These are phyloP conservation scores for Drosophila kohkoa DNA, from an alignment of 1,140 invertebrate species.

Conservation along the genomic window DNA sequence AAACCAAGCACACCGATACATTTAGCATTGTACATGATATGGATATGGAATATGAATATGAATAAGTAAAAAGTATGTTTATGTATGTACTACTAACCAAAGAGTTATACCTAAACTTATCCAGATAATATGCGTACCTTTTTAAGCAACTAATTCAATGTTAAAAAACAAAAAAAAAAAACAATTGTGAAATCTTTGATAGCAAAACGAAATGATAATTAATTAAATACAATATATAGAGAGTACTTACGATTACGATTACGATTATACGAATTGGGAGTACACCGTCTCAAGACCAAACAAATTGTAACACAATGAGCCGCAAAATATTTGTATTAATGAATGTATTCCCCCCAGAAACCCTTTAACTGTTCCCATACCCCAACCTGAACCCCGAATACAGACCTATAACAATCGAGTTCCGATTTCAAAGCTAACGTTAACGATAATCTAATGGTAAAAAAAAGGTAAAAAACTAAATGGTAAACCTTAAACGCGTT, in stretches of 20 bases:
- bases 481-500: slow-evolving; percentile 52
- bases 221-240: slow-evolving; percentile 1
- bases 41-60: slow-evolving; percentile 40
- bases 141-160: slow-evolving; percentile 64
- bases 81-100: slow-evolving; percentile 41
- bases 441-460: slow-evolving; percentile 15
- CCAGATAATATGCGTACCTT: slow-evolving; percentile 78
- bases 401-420: slow-evolving; percentile 73
- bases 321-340: slow-evolving; percentile 74
- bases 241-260: slow-evolving; percentile 18
- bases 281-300: slow-evolving; percentile 69
- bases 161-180: slow-evolving; percentile 17
- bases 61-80: slow-evolving; percentile 7
- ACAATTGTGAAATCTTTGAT: slow-evolving; percentile 28
- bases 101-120: slow-evolving; percentile 51
- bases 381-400: slow-evolving; percentile 32
- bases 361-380: not conserved
- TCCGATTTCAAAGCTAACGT: slow-evolving; percentile 66
- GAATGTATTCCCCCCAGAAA: slow-evolving; percentile 31
- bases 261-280: slow-evolving; percentile 27
- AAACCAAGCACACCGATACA: slow-evolving; percentile 81
- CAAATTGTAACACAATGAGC: slow-evolving; percentile 66
- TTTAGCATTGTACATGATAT: slow-evolving; percentile 63
- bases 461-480: slow-evolving; percentile 15
- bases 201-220: slow-evolving; percentile 18